Evolutionary conservation across 2,797 vertebrate species (phyloP).

Genomic region (Selene dorsalis): DNA sequence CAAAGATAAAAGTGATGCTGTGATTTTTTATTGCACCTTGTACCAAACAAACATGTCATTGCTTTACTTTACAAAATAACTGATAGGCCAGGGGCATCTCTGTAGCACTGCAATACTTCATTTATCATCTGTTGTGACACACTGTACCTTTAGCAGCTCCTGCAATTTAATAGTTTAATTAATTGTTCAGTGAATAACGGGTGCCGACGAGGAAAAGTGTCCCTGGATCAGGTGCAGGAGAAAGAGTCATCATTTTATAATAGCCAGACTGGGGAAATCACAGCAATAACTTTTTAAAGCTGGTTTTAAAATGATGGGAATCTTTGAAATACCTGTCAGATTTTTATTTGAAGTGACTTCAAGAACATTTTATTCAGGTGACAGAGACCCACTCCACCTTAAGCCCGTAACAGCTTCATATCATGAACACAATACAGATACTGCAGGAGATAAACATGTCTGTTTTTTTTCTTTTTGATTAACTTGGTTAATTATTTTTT

Average conservation of each 20-base stretch:
- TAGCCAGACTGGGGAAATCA: background rate
- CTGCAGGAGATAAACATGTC: conserved; percentile 13
- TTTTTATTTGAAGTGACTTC: conserved; percentile 5
- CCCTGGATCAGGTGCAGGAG: background rate
- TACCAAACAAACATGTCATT: background rate
- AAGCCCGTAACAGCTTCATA: conserved; percentile 16
- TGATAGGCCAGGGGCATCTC: background rate
- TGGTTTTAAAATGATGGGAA: background rate
- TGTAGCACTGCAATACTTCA: too few relatives aligned
- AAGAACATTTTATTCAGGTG: conserved; percentile 29
- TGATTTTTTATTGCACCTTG: too few relatives aligned
- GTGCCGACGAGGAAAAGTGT: too few relatives aligned
- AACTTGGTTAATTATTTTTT: background rate
- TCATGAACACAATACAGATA: conserved; percentile 28
- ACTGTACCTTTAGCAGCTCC: too few relatives aligned
- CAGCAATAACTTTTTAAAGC: background rate
- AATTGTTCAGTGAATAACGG: too few relatives aligned
- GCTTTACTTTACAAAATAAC: background rate
- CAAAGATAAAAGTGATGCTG: too few relatives aligned
- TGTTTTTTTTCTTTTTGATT: conserved; percentile 8
- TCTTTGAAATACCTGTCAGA: background rate
- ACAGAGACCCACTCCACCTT: conserved; percentile 13
- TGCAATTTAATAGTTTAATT: too few relatives aligned
- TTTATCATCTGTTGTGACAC: too few relatives aligned
- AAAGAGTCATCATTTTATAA: background rate